phyloP scores from a whole-genome alignment of 2,888 invertebrate genomes.

The Phengaris arion region DNA sequence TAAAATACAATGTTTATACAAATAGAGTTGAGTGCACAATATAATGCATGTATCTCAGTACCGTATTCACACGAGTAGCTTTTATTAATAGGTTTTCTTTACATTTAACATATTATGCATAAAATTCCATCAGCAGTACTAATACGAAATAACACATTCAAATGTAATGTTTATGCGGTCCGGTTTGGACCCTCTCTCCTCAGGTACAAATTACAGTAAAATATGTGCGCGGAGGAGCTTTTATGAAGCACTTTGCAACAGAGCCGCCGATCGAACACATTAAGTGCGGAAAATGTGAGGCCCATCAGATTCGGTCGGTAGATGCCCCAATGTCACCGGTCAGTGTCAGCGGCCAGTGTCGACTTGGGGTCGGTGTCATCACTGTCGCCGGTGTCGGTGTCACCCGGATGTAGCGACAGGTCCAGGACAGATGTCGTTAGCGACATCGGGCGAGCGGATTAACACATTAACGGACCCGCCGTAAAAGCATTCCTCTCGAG shows the following conservation, averaged over 20 bases:
- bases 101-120: background rate
- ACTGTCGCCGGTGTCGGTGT: slow-evolving; percentile 16
- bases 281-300: slow-evolving; percentile 9
- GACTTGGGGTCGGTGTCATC: slow-evolving; percentile 14
- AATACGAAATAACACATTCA: background rate
- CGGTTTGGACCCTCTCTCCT: background rate
- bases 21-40: too few relatives aligned
- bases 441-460: slow-evolving; percentile 73
- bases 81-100: too few relatives aligned
- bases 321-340: background rate
- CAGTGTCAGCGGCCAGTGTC: background rate
- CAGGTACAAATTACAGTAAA: slow-evolving; percentile 10
- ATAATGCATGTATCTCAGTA: too few relatives aligned
- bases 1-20: too few relatives aligned
- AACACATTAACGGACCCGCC: slow-evolving; percentile 72
- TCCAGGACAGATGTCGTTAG: slow-evolving; percentile 64
- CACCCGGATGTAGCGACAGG: slow-evolving; percentile 40
- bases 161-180: background rate
- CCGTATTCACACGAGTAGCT: too few relatives aligned
- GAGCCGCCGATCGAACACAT: background rate
- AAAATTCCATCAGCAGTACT: background rate
- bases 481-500: slow-evolving; percentile 71
- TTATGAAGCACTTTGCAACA: background rate
- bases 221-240: background rate
- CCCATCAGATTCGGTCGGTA: background rate